A percentile compares a stretch with the other conserved stretches of the same genome.
These are phyloP conservation scores for Enteromius fasciolatus DNA, from an alignment of 2,797 vertebrate genomes.

Conservation along the genomic window DNA sequence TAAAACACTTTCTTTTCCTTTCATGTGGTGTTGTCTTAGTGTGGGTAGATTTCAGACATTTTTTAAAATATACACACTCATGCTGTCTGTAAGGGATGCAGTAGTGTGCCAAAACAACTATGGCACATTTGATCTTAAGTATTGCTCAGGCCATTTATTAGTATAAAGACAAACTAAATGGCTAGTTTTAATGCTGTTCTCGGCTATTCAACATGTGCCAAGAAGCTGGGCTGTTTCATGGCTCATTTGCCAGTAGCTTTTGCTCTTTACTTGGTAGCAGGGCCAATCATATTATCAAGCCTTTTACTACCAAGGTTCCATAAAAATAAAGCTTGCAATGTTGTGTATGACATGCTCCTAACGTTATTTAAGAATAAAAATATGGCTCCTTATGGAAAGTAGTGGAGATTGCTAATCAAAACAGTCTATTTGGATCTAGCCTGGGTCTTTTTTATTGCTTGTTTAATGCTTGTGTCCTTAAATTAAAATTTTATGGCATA, in stretches of 20 bases:
- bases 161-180: slow-evolving; percentile 16
- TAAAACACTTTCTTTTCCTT: slow-evolving; percentile 6
- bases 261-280: slow-evolving; percentile 11
- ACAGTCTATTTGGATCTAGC: neutral
- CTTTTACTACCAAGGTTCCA: slow-evolving; percentile 10
- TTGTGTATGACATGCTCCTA: neutral
- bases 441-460: slow-evolving; percentile 38
- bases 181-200: neutral
- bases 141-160: slow-evolving; percentile 14
- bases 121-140: slow-evolving; percentile 19
- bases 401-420: slow-evolving; percentile 2
- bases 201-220: slow-evolving; percentile 3
- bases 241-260: slow-evolving; percentile 10
- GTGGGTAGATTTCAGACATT: neutral
- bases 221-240: slow-evolving; percentile 20
- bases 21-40: neutral
- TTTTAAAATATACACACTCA: neutral
- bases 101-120: neutral
- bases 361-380: neutral
- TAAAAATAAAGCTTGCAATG: slow-evolving; percentile 5
- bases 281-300: slow-evolving; percentile 38
- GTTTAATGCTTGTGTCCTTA: slow-evolving; percentile 18
- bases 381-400: neutral
- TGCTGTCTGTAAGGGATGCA: neutral
- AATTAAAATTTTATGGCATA: slow-evolving; percentile 11